These are phyloP conservation scores for Drosophila pseudoobscura DNA, from an alignment of 1,140 invertebrate genomes.

Conservation along the genomic window DNA sequence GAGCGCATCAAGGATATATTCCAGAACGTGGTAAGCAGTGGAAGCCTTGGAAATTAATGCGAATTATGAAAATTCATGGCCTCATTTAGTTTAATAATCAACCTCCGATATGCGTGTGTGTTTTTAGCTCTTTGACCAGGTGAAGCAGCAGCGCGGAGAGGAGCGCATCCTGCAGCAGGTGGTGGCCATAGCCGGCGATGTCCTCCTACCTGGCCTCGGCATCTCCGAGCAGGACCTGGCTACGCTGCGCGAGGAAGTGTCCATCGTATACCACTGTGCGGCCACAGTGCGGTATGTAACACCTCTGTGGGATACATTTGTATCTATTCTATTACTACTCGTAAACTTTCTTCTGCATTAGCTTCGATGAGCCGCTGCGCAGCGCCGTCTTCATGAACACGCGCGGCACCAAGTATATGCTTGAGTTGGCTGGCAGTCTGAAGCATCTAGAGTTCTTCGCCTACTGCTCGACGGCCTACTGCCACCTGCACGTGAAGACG, in stretches of 20 bases:
- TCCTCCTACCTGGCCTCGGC: slow-evolving; percentile 89
- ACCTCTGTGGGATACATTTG: neutral
- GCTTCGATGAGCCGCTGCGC: slow-evolving; percentile 90
- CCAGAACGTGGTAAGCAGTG: slow-evolving; percentile 85
- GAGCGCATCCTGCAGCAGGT: slow-evolving; percentile 87
- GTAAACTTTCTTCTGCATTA: neutral
- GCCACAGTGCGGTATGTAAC: slow-evolving; percentile 88
- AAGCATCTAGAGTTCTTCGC: slow-evolving; percentile 88
- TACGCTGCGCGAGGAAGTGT: slow-evolving; percentile 88
- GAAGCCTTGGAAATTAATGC: no score
- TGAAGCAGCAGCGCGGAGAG: slow-evolving; percentile 86
- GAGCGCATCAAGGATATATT: slow-evolving; percentile 89
- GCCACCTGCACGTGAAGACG: slow-evolving; percentile 87
- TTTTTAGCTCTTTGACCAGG: slow-evolving; percentile 89
- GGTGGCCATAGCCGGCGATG: slow-evolving; percentile 90
- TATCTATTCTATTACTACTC: neutral
- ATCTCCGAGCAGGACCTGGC: slow-evolving; percentile 88
- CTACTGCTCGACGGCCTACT: slow-evolving; percentile 87
- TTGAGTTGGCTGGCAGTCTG: slow-evolving; percentile 90
- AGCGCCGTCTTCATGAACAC: slow-evolving; percentile 90
- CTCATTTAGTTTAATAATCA: slow-evolving; percentile 23
- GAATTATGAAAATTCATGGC: slow-evolving; percentile 49
- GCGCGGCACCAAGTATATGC: slow-evolving; percentile 88
- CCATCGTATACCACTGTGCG: slow-evolving; percentile 95
- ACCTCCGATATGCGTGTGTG: slow-evolving; percentile 11